Percentiles rank a stretch among this genome's conserved stretches.
phyloP scores from a whole-genome alignment of 2,113 vertebrate genomes.

The Callopanchax toddi region DNA sequence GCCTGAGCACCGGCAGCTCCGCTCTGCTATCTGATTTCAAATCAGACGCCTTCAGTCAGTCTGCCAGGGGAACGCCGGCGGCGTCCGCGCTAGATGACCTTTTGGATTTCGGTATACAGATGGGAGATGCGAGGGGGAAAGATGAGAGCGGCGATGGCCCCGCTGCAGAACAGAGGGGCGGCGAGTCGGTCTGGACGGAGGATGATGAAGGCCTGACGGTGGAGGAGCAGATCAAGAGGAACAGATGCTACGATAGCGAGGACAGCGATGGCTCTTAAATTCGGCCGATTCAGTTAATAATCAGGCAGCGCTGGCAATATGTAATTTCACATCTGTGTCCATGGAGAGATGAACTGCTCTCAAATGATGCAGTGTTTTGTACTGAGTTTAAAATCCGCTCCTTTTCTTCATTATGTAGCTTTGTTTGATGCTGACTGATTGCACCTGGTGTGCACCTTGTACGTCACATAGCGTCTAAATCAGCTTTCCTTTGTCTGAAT shows the following conservation, averaged over 20 bases:
- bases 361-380: constrained; percentile 53
- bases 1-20: constrained; percentile 66
- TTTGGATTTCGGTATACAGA: constrained; percentile 75
- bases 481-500: constrained; percentile 49
- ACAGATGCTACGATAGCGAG: constrained; percentile 80
- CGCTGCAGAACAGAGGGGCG: constrained; percentile 26
- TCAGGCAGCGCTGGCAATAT: constrained; percentile 15
- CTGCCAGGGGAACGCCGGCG: constrained; percentile 27
- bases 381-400: constrained; percentile 59
- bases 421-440: constrained; percentile 68
- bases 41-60: constrained; percentile 51
- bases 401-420: constrained; percentile 56
- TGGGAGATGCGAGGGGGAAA: constrained; percentile 5
- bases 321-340: constrained; percentile 56
- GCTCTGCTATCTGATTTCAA: constrained; percentile 64
- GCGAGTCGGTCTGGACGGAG: constrained; percentile 48
- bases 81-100: constrained; percentile 70
- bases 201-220: constrained; percentile 65
- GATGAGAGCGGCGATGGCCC: constrained; percentile 27
- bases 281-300: constrained; percentile 12
- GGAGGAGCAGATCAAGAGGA: constrained; percentile 83
- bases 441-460: constrained; percentile 82
- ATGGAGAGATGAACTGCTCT: constrained; percentile 74
- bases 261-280: constrained; percentile 60
- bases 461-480: constrained; percentile 41